phyloP scores from a whole-genome alignment of 2,113 vertebrate genomes.

The Hyaena hyaena region DNA sequence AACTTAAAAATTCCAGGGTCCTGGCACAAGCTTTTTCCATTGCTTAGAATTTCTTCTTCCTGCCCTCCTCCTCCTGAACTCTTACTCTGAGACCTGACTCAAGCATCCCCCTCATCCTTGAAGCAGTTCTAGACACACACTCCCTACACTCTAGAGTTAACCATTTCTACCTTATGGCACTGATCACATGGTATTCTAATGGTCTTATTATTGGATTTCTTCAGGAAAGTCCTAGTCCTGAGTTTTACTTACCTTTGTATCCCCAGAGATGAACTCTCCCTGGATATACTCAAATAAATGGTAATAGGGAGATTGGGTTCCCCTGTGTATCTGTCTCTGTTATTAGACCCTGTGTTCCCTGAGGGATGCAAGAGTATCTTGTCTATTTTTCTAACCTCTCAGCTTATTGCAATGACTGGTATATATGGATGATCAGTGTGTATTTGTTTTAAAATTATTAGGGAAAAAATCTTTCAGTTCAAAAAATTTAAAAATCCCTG shows the following conservation, averaged over 20 bases:
- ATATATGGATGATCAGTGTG: not conserved
- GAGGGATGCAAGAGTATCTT: not conserved
- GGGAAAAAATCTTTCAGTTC: not conserved
- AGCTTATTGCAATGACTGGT: not conserved
- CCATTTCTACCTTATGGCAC: not conserved
- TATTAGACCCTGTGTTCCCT: not conserved
- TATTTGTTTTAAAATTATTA: conserved; percentile 6
- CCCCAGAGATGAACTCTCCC: not conserved
- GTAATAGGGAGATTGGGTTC: not conserved
- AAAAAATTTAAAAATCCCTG: conserved; percentile 22
- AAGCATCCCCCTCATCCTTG: not conserved
- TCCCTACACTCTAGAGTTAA: not conserved
- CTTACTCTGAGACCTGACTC: not conserved
- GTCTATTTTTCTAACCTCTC: not conserved
- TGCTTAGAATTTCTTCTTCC: not conserved
- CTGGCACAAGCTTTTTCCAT: not conserved
- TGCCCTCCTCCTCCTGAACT: not conserved
- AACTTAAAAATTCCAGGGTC: not conserved
- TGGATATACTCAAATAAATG: conserved; percentile 32
- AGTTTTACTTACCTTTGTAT: not conserved
- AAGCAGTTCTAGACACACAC: not conserved
- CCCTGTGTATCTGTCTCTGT: not conserved
- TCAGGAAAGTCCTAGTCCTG: not conserved
- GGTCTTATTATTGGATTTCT: not conserved
- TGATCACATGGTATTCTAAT: not conserved